These are phyloP conservation scores for Spilosoma lubricipeda DNA, from an alignment of 2,888 invertebrate species.

Conservation along the genomic window DNA sequence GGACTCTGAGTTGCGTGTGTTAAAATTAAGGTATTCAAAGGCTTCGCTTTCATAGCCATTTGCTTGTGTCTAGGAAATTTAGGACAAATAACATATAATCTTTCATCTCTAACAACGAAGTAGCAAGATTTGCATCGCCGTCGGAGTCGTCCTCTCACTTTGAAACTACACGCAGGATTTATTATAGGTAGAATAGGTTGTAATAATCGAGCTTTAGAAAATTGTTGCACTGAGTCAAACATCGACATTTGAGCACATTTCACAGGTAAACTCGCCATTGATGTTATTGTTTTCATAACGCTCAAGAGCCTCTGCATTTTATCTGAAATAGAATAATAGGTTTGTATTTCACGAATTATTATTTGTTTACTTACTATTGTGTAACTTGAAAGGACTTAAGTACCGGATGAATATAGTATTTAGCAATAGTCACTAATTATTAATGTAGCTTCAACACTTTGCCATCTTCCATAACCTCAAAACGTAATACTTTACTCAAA, in stretches of 20 bases:
- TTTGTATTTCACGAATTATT: neutral
- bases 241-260: slow-evolving; percentile 48
- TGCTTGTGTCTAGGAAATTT: slow-evolving; percentile 93
- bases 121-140: slow-evolving; percentile 93
- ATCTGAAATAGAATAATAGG: slow-evolving; percentile 43
- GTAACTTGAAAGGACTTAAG: neutral
- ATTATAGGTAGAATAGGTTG: slow-evolving; percentile 61
- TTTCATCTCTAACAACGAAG: slow-evolving; percentile 88
- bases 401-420: neutral
- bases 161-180: slow-evolving; percentile 81
- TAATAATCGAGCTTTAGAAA: slow-evolving; percentile 58
- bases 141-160: slow-evolving; percentile 89
- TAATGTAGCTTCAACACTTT: neutral
- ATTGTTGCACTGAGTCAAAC: slow-evolving; percentile 61
- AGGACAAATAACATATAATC: slow-evolving; percentile 91
- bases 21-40: slow-evolving; percentile 90
- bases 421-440: neutral
- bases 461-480: neutral
- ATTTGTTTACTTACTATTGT: neutral
- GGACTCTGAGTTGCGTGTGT: slow-evolving; percentile 90
- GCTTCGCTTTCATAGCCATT: slow-evolving; percentile 89
- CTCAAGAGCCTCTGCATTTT: slow-evolving; percentile 67
- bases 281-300: slow-evolving; percentile 57
- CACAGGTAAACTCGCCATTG: slow-evolving; percentile 44
- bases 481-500: neutral